Conservation (phyloP, 2,113 vertebrate genomes). For the Hippocampus barbouri region DNA sequence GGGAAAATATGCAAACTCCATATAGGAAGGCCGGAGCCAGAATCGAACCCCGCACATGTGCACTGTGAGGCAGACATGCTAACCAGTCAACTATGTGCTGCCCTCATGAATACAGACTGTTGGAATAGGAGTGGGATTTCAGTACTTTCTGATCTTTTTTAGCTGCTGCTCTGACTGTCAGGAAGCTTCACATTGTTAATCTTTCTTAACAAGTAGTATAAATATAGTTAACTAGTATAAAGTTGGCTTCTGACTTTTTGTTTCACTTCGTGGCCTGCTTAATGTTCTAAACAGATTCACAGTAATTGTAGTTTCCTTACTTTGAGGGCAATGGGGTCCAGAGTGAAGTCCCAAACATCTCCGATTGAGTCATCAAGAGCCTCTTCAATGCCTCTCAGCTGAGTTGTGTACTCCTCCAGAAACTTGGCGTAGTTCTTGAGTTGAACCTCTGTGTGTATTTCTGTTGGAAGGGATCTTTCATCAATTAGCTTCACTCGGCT, state of each 20-base stretch:
- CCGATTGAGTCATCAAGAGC: slow-evolving; percentile 92
- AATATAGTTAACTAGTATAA: too few species aligned
- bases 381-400: slow-evolving; percentile 90
- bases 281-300: not conserved
- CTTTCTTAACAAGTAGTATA: not conserved
- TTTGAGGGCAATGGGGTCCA: slow-evolving; percentile 93
- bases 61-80: too few species aligned
- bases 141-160: not conserved
- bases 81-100: too few species aligned
- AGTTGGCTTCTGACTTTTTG: not conserved
- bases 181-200: not conserved
- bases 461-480: slow-evolving; percentile 64
- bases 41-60: too few species aligned
- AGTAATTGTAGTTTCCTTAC: slow-evolving; percentile 54
- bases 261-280: not conserved
- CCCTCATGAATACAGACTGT: too few species aligned
- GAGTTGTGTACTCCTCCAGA: slow-evolving; percentile 90
- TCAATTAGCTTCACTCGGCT: not conserved
- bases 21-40: too few species aligned
- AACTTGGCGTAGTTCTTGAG: slow-evolving; percentile 95
- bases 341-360: slow-evolving; percentile 97
- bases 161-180: not conserved
- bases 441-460: slow-evolving; percentile 97
- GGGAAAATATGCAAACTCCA: too few species aligned
- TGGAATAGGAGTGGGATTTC: not conserved